phyloP scores from a whole-genome alignment of 2,888 invertebrate species.

The Galeruca laticollis region DNA sequence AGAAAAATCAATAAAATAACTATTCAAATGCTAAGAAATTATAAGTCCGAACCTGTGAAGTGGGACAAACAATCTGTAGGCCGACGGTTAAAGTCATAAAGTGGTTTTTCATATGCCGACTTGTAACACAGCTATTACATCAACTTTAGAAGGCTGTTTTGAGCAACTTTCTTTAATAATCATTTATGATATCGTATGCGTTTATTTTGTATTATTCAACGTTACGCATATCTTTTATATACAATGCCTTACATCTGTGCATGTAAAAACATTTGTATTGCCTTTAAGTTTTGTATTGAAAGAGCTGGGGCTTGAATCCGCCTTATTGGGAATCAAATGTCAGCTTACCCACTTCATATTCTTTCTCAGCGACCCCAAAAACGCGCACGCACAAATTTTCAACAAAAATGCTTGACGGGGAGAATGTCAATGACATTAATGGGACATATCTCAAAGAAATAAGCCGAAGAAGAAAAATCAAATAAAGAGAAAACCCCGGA shows the following conservation, averaged over 20 bases:
- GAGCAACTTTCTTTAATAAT: slow-evolving; percentile 4
- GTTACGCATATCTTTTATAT: background rate
- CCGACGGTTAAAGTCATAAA: background rate
- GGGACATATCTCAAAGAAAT: no score
- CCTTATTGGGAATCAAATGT: no score
- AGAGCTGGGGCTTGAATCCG: no score
- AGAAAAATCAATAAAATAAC: background rate
- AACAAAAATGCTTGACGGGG: no score
- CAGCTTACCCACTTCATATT: no score
- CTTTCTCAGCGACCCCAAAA: no score
- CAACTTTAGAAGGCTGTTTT: slow-evolving; percentile 3
- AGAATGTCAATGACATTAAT: no score
- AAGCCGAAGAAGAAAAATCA: no score
- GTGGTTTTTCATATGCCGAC: background rate
- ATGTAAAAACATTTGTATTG: background rate
- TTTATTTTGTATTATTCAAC: background rate
- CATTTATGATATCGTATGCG: slow-evolving; percentile 10
- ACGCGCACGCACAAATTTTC: no score
- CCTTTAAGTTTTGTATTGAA: background rate
- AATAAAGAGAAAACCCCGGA: no score
- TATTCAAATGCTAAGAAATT: background rate
- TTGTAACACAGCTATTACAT: background rate
- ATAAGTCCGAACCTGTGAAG: background rate
- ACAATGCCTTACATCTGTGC: background rate
- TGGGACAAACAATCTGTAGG: background rate